Percentiles rank a stretch among this genome's conserved stretches.
Evolutionary conservation across 1,140 invertebrate genomes (phyloP).

Genomic region (Drosophila seguyi): DNA sequence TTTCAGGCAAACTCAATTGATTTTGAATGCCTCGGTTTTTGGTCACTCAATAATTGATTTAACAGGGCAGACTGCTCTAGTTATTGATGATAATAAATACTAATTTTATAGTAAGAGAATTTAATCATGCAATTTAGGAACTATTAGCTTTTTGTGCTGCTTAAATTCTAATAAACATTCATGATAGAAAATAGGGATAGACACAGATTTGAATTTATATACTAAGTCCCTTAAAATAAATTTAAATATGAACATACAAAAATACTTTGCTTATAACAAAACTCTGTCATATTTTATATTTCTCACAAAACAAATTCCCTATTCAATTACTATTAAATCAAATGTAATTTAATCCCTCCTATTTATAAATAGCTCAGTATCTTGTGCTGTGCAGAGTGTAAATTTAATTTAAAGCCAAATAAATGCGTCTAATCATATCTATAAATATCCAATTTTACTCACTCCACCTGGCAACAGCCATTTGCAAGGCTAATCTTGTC

Average conservation of each 20-base stretch:
- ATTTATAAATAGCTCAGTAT: not conserved
- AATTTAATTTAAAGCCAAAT: not conserved
- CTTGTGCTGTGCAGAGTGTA: not conserved
- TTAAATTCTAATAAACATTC: not conserved
- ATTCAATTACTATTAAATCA: not conserved
- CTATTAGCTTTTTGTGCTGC: not conserved
- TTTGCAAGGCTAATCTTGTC: slow-evolving; percentile 17
- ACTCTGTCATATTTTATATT: not conserved
- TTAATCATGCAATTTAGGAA: no score
- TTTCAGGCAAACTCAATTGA: slow-evolving; percentile 22
- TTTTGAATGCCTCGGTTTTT: slow-evolving; percentile 17
- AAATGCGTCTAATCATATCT: not conserved
- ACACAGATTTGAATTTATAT: no score
- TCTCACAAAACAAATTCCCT: not conserved
- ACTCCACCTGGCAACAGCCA: not conserved
- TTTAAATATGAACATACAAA: not conserved
- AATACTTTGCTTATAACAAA: not conserved
- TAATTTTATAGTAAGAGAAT: not conserved
- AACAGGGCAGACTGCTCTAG: no score
- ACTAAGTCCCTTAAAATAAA: no score
- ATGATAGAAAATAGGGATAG: not conserved
- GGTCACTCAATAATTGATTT: slow-evolving; percentile 7
- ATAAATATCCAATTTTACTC: slow-evolving; percentile 6
- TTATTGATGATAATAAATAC: not conserved
- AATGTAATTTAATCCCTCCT: not conserved